Base-by-base conservation (phyloP, 2,888 invertebrate genomes). In the Pasiphila rectangulata region DNA sequence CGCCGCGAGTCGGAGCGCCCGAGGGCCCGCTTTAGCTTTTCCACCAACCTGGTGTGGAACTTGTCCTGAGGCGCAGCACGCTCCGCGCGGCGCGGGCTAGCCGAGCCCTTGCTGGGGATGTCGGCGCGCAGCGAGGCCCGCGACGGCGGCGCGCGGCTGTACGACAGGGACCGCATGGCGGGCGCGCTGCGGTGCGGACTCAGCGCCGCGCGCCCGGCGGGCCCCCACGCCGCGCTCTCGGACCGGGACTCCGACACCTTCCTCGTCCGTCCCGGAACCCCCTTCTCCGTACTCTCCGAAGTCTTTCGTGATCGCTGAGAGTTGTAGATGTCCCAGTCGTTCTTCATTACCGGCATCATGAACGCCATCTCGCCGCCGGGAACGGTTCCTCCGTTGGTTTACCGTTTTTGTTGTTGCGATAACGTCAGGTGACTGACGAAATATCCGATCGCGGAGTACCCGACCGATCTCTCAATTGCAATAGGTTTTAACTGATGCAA, bases 281-380 rank as follows among this genome's bases (percentile, higher is more conserved):
- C 32, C 77, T 83, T 81, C 67, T 83, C 83, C 63, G 73, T 68
- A 5, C 94, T 92, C 82, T 96, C 95, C 4, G 95, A 95, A 29
- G 92, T 91, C 58, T 94, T 91, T 61, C 96, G 91, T 44, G 93
- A 91, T 54, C 95, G 92, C 77, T 93, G 93, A 58, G 94, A 93
- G 89, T 95, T 95, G 91, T 96, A 96, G 72, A 96, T 96, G 81
- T 96, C 95, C 92, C 95, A 96, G 82, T 96, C 96, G 90, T 96
- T 96, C 90, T 96, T 96, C 88, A 96, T 93, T 59, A 96, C 96
- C 48, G 96, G 96, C 95, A 96, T 96, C 96, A 96, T 96, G 89
- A 96, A 96, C 90, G 96, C 96, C 96, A 96, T 96, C 83, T 82
- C 84, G 81, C 70, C 82, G 84, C 64, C 66, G 72, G 66, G 58